Evolutionary conservation across 2,888 invertebrate species (phyloP), one percentile per base, ranked within the genome.

Genomic region (Trichogramma dendrolimi): DNA sequence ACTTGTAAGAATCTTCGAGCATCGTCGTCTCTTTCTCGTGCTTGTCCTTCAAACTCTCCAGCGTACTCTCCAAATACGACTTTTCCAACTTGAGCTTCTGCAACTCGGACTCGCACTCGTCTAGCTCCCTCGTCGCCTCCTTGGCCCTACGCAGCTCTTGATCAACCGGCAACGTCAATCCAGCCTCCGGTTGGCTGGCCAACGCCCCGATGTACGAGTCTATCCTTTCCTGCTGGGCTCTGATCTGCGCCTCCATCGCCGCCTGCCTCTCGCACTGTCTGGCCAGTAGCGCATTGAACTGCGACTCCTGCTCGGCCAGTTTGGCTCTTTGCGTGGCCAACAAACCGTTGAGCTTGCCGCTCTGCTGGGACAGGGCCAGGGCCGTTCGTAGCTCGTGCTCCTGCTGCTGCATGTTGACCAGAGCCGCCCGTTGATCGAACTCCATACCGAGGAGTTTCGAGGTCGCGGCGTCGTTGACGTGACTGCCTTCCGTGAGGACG

Each of bases 1-100:
- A 78, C 78, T 71, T 72, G 55, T 77, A 74, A 4, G 75, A 77
- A 55, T 77, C 73, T 63, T 76, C 71, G 10, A 76, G 65, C 61
- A 75, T 73, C 46, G 62, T 59, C 11, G 76, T 71, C 67, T 79
- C 79, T 59, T 69, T 73, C 51, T 74, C 72, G 56, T 79, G 75
- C 56, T 72, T 75, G 41, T 75, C 72, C 57, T 70, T 75, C 41
- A 75, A 51, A 61, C 66, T 72, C 4, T 72, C 71, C 53, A 77
- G 49, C 38, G 70, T 72, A 54, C 66, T 72, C 62, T 78, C 74
- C 48, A 78, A 64, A 63, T 72, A 70, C 43, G 69, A 52, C 55
- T 75, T 78, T 67, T 78, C 76, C 11, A 69, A 48, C 61, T 74
- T 66, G n/a, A 76, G 63, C 56, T 71, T 73, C 52, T 72, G 69